Evolutionary conservation across 2,888 invertebrate species (phyloP).

Genomic region (Notodonta dromedarius): DNA sequence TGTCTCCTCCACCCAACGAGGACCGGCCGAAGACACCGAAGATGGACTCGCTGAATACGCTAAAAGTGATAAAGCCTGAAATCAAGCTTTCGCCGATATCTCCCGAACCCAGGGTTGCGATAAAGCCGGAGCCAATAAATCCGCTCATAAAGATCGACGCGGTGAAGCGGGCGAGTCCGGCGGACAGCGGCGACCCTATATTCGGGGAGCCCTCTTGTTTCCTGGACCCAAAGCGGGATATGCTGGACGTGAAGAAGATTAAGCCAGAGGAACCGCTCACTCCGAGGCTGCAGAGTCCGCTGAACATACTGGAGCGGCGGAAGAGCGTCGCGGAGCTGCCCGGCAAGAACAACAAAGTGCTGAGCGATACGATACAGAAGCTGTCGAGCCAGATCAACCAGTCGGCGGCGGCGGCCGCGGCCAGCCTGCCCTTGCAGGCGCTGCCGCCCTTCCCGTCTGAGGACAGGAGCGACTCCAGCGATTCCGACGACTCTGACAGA

Average conservation of each 20-base stretch:
- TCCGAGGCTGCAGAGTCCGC: conserved; percentile 68
- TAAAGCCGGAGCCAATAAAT: conserved; percentile 50
- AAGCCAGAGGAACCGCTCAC: conserved; percentile 65
- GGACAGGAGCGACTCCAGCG: conserved; percentile 75
- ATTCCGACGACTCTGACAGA: conserved; percentile 77
- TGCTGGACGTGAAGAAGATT: conserved; percentile 63
- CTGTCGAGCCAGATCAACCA: conserved; percentile 82
- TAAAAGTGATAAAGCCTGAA: conserved; percentile 52
- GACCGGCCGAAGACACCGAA: conserved; percentile 63
- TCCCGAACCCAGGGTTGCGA: conserved; percentile 46
- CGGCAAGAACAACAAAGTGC: conserved; percentile 84
- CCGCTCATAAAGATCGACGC: conserved; percentile 55
- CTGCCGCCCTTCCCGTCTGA: conserved; percentile 67
- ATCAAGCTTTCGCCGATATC: conserved; percentile 51
- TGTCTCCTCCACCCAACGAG: conserved; percentile 73
- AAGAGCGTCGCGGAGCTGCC: conserved; percentile 75
- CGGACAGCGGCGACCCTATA: conserved; percentile 60
- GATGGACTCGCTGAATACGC: conserved; percentile 54
- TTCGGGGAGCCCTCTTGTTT: conserved; percentile 73
- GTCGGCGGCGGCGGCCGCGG: conserved; percentile 61
- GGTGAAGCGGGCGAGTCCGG: conserved; percentile 55
- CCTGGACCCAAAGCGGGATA: conserved; percentile 63
- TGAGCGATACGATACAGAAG: conserved; percentile 86
- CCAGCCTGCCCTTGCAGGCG: conserved; percentile 44
- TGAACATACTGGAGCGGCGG: conserved; percentile 69